These are phyloP conservation scores for Nasua narica DNA, from an alignment of 2,797 vertebrate species.

Conservation along the genomic window DNA sequence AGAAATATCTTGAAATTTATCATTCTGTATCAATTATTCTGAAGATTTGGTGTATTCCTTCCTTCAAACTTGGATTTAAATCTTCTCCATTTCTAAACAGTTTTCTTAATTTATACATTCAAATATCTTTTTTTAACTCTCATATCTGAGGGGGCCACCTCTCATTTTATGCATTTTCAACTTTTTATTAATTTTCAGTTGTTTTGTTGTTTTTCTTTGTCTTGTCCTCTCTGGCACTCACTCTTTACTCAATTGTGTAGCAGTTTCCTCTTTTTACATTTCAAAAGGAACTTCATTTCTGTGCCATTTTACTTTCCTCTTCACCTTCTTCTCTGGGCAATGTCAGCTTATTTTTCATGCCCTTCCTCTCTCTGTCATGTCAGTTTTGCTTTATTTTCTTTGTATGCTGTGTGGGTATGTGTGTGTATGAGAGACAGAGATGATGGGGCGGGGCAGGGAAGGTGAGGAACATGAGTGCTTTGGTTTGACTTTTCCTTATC, in stretches of 20 bases:
- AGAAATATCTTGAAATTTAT: background rate
- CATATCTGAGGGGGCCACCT: background rate
- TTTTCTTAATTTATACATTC: background rate
- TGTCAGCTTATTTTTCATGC: background rate
- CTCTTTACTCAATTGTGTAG: background rate
- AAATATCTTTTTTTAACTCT: background rate
- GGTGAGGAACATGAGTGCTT: rapidly evolving
- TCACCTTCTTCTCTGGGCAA: background rate
- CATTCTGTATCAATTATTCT: background rate
- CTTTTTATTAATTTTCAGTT: background rate
- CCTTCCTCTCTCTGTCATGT: background rate
- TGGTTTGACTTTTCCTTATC: background rate
- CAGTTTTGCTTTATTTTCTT: background rate
- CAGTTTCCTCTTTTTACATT: background rate
- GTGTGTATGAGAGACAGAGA: background rate
- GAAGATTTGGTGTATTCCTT: background rate
- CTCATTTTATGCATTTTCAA: background rate
- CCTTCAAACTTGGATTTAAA: background rate
- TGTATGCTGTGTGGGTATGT: background rate
- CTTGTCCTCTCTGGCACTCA: background rate
- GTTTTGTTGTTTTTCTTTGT: background rate
- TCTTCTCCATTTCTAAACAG: background rate
- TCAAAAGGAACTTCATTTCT: background rate
- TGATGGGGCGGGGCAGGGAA: no score
- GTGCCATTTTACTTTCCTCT: background rate